Evolutionary conservation across 2,888 invertebrate genomes (phyloP).

Genomic region (Trachelus stipa): DNA sequence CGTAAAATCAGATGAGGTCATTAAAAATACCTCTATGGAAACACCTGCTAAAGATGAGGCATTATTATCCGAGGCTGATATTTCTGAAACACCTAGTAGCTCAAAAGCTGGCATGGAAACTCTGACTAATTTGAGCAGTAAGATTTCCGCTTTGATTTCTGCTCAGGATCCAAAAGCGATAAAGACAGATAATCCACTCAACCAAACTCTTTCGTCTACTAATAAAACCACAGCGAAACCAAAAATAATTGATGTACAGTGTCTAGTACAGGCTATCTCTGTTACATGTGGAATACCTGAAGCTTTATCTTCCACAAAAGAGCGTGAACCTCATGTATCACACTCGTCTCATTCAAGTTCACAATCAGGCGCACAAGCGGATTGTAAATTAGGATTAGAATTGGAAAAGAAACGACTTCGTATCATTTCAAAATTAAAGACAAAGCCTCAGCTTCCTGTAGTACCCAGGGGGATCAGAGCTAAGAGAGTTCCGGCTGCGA

Average conservation of each 20-base stretch:
- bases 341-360: background rate
- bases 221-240: slow-evolving; percentile 14
- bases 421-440: slow-evolving; percentile 46
- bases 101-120: slow-evolving; percentile 54
- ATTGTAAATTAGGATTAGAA: slow-evolving; percentile 36
- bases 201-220: background rate
- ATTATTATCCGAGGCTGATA: slow-evolving; percentile 48
- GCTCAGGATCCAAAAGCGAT: slow-evolving; percentile 28
- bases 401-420: slow-evolving; percentile 55
- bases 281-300: slow-evolving; percentile 17
- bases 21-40: slow-evolving; percentile 35
- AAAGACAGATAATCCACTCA: slow-evolving; percentile 6
- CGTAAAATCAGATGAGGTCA: slow-evolving; percentile 29
- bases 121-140: slow-evolving; percentile 54
- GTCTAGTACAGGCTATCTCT: slow-evolving; percentile 27
- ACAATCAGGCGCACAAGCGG: slow-evolving; percentile 15
- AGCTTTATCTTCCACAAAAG: background rate
- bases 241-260: slow-evolving; percentile 36
- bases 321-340: background rate
- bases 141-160: slow-evolving; percentile 52
- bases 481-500: background rate
- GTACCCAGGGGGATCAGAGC: background rate
- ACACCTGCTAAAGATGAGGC: slow-evolving; percentile 59
- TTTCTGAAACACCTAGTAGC: slow-evolving; percentile 60
- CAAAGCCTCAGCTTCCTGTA: slow-evolving; percentile 9